These are phyloP conservation scores for Camelus dromedarius DNA, from an alignment of 2,113 vertebrate species.

Conservation along the genomic window DNA sequence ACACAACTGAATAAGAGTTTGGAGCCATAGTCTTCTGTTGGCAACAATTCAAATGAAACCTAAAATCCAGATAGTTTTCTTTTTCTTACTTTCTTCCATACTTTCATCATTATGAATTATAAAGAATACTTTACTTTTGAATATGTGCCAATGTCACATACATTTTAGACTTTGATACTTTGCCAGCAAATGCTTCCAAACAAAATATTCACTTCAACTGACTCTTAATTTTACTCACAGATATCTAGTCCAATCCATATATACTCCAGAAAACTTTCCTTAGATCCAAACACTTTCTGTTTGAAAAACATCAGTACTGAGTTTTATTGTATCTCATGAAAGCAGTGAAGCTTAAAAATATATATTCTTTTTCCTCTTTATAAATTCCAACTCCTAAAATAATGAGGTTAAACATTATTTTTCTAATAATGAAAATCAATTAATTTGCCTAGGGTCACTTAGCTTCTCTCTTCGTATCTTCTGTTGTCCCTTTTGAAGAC, in stretches of 20 bases:
- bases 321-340: conserved; percentile 26
- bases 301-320: conserved; percentile 24
- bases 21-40: neutral
- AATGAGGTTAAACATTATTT: conserved; percentile 54
- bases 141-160: neutral
- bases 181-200: conserved; percentile 42
- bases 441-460: conserved; percentile 49
- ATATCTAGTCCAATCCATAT: neutral
- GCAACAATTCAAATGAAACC: neutral
- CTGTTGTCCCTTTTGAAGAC: conserved; percentile 18
- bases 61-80: conserved; percentile 28
- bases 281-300: neutral
- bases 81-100: neutral
- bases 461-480: conserved; percentile 19
- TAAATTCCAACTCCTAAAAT: conserved; percentile 66
- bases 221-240: neutral
- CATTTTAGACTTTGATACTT: conserved; percentile 28
- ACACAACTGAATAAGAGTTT: neutral
- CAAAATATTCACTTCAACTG: neutral
- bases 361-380: conserved; percentile 8
- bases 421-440: conserved; percentile 49
- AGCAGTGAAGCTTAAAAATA: neutral
- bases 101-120: conserved; percentile 50
- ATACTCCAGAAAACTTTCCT: conserved; percentile 50
- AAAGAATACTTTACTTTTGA: conserved; percentile 43